These are phyloP conservation scores for Actenoides lindsayi DNA, from an alignment of 2,113 vertebrate genomes.

Conservation along the genomic window DNA sequence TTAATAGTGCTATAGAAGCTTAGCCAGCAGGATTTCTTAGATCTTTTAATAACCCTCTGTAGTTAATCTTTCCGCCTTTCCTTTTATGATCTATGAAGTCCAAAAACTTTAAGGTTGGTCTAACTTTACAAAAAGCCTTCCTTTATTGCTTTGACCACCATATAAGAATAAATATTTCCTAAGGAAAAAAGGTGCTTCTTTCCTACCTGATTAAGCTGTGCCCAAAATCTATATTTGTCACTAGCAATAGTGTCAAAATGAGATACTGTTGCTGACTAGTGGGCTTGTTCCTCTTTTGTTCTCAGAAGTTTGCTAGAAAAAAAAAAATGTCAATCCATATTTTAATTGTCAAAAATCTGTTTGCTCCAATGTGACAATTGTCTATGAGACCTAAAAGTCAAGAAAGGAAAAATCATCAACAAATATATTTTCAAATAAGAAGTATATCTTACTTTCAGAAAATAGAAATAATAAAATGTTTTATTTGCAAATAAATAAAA, in stretches of 20 bases:
- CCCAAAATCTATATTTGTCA: not conserved
- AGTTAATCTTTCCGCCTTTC: slow-evolving; percentile 31
- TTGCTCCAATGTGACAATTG: not conserved
- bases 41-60: slow-evolving; percentile 61
- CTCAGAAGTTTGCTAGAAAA: not conserved
- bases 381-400: not conserved
- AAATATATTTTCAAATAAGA: not conserved
- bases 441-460: not conserved
- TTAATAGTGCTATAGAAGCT: slow-evolving; percentile 67
- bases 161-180: not conserved
- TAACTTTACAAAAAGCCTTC: slow-evolving; percentile 5
- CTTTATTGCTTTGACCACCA: not conserved
- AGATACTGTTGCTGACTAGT: not conserved
- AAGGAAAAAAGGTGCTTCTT: not conserved
- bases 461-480: not conserved
- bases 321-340: not conserved
- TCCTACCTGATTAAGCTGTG: not conserved
- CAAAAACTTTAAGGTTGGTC: slow-evolving; percentile 31
- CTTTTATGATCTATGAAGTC: slow-evolving; percentile 6
- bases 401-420: not conserved
- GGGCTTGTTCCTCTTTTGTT: not conserved
- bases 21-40: slow-evolving; percentile 62
- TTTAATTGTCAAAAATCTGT: not conserved
- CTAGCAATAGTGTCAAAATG: not conserved
- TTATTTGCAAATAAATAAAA: no score